Conservation (phyloP, 2,888 invertebrate genomes). For the Cyclophora albipunctata region DNA sequence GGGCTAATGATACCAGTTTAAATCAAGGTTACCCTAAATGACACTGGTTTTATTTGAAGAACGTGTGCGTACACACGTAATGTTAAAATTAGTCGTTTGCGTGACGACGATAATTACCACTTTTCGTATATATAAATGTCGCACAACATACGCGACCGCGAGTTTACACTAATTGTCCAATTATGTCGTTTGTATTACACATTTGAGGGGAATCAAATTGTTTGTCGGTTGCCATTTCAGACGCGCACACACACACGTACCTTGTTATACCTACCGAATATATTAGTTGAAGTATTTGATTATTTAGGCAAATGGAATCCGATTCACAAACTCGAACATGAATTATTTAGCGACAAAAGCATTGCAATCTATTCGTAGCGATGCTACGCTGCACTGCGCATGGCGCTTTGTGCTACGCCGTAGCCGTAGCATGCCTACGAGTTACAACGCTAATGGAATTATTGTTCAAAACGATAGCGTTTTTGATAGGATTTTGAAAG, state of each 20-base stretch:
- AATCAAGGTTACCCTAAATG: slow-evolving; percentile 25
- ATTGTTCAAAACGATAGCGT: not conserved
- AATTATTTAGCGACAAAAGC: slow-evolving; percentile 12
- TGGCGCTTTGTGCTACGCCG: slow-evolving; percentile 6
- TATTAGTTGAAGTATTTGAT: slow-evolving; percentile 4
- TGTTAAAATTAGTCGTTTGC: slow-evolving; percentile 53
- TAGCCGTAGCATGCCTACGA: slow-evolving; percentile 6
- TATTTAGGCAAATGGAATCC: slow-evolving; percentile 7
- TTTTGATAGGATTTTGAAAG: too few relatives aligned
- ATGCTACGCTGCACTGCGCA: slow-evolving; percentile 2
- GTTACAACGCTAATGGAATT: slow-evolving; percentile 3
- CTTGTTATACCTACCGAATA: slow-evolving; percentile 9
- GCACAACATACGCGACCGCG: slow-evolving; percentile 43
- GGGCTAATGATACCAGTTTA: slow-evolving; percentile 7
- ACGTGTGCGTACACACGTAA: slow-evolving; percentile 33
- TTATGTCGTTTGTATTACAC: slow-evolving; percentile 41
- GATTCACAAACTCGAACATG: slow-evolving; percentile 9
- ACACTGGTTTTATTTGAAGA: slow-evolving; percentile 31
- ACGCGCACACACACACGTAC: not conserved
- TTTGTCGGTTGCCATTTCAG: slow-evolving; percentile 23
- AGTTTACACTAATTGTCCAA: slow-evolving; percentile 54
- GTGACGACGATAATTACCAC: slow-evolving; percentile 57
- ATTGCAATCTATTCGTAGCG: slow-evolving; percentile 10
- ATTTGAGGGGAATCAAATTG: slow-evolving; percentile 31
- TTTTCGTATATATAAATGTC: slow-evolving; percentile 45